Evolutionary conservation across 2,113 vertebrate species (phyloP).

Genomic region (Ageneiosus marmoratus): DNA sequence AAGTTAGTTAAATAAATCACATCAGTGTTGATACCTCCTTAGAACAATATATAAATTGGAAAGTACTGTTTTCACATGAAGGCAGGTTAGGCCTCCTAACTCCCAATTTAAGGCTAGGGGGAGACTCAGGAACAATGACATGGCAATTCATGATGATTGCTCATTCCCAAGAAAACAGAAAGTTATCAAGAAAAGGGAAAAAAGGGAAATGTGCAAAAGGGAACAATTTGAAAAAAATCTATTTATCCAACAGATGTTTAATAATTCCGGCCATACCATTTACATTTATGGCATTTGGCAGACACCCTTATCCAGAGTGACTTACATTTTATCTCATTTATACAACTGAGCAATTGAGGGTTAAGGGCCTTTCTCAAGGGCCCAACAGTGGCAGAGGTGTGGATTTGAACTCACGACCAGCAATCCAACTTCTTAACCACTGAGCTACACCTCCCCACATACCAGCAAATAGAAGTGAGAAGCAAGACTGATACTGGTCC

Average conservation of each 20-base stretch:
- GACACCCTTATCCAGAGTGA: too few relatives aligned
- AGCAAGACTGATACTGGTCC: slow-evolving; percentile 25
- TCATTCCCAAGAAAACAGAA: slow-evolving; percentile 15
- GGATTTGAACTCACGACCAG: too few relatives aligned
- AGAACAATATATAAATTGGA: neutral
- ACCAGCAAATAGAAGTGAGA: slow-evolving; percentile 29
- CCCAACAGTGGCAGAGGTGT: too few relatives aligned
- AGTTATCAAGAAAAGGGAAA: slow-evolving; percentile 9
- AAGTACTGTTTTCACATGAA: neutral
- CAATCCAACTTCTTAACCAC: too few relatives aligned
- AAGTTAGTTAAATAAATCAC: neutral
- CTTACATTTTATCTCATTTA: too few relatives aligned
- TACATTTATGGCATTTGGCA: too few relatives aligned
- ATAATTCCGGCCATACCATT: slow-evolving; percentile 35
- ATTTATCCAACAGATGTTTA: slow-evolving; percentile 39
- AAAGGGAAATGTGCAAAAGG: slow-evolving; percentile 3
- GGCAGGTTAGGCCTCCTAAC: neutral
- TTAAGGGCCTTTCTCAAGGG: too few relatives aligned
- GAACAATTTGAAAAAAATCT: slow-evolving; percentile 24
- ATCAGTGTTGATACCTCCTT: neutral
- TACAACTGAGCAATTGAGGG: too few relatives aligned
- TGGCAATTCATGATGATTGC: neutral
- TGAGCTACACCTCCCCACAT: too few relatives aligned
- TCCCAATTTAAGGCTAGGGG: neutral
- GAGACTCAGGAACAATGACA: neutral